These are phyloP conservation scores for Polyodon spathula DNA, from an alignment of 2,113 vertebrate species.

Conservation along the genomic window DNA sequence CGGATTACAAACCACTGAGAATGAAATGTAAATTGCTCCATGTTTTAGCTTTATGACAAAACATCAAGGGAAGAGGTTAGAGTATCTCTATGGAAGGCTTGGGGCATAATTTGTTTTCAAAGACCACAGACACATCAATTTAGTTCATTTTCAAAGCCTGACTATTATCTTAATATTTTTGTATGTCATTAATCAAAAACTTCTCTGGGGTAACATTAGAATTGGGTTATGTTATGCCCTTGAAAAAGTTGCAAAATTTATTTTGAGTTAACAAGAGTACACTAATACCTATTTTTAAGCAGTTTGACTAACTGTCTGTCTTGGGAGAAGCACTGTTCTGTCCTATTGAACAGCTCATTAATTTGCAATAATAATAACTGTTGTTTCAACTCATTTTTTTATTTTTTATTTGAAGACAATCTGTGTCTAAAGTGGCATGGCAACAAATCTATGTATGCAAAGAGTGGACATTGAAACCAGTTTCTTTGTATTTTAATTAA, in stretches of 20 bases:
- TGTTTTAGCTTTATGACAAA: neutral
- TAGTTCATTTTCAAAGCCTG: neutral
- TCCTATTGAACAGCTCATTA: too few species aligned
- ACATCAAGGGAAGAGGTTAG: neutral
- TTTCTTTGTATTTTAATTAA: too few species aligned
- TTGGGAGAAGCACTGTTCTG: too few species aligned
- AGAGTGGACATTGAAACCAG: too few species aligned
- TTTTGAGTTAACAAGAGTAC: too few species aligned
- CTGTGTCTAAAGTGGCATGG: too few species aligned
- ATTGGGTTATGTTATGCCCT: neutral
- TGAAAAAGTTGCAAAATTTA: neutral
- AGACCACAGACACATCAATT: constrained; percentile 1
- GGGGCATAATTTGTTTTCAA: neutral
- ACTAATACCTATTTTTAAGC: too few species aligned
- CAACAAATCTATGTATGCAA: too few species aligned
- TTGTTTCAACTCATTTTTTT: too few species aligned
- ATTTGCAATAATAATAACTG: too few species aligned
- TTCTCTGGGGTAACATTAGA: neutral
- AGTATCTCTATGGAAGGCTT: neutral
- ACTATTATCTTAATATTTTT: neutral
- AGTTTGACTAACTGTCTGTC: too few species aligned
- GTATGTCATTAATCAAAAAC: neutral
- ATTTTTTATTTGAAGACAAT: too few species aligned
- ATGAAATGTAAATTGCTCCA: neutral
- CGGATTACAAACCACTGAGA: neutral